These are phyloP conservation scores for Mechanitis mazaeus DNA, from an alignment of 2,888 invertebrate species.

Conservation along the genomic window DNA sequence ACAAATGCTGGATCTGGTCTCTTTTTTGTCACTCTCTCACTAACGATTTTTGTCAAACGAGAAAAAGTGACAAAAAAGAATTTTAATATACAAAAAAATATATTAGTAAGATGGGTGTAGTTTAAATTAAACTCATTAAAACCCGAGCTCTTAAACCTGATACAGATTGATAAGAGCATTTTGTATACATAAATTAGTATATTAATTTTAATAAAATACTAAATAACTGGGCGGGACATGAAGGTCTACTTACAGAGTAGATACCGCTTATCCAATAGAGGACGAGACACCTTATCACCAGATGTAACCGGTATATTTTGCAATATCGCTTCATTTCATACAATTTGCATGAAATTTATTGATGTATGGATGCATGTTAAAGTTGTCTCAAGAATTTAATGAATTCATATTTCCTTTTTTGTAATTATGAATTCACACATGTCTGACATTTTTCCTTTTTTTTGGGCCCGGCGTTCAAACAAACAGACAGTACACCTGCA, in stretches of 20 bases:
- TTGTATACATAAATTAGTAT: conserved; percentile 15
- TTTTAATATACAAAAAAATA: too few relatives aligned
- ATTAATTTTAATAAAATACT: conserved; percentile 7
- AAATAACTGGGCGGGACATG: conserved; percentile 17
- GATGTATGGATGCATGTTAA: neutral
- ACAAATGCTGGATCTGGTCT: too few relatives aligned
- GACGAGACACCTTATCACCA: too few relatives aligned
- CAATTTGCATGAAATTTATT: neutral
- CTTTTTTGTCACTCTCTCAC: too few relatives aligned
- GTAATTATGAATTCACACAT: too few relatives aligned
- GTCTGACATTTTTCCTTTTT: too few relatives aligned
- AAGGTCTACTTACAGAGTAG: conserved; percentile 22
- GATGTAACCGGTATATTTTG: neutral
- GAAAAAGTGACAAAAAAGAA: too few relatives aligned
- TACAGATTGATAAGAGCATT: neutral
- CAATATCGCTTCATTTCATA: neutral
- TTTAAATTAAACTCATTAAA: neutral
- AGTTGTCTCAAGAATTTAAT: neutral
- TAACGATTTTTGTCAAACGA: too few relatives aligned
- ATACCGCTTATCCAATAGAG: conserved; percentile 12
- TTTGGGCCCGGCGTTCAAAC: too few relatives aligned
- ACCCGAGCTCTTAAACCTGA: neutral
- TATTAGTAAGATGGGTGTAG: too few relatives aligned
- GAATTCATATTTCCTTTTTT: too few relatives aligned
- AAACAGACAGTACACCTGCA: too few relatives aligned